Conservation (phyloP, 2,797 vertebrate species). For the Neosalanx taihuensis region DNA sequence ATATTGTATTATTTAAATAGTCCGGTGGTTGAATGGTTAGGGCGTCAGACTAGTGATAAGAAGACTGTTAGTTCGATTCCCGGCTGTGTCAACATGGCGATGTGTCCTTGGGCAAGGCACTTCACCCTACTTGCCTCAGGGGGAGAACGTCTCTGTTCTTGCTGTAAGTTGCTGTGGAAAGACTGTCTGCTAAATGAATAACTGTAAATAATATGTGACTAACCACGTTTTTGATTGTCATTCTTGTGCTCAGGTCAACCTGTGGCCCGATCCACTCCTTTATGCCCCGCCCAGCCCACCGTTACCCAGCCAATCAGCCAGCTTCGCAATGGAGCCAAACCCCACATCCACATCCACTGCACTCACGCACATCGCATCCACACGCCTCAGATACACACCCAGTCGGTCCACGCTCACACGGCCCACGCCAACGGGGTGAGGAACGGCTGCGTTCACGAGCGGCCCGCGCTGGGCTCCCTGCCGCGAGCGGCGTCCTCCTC, state of each 20-base stretch:
- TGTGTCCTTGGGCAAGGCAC: too few relatives aligned
- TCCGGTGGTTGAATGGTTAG: too few relatives aligned
- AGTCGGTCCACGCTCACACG: slow-evolving; percentile 41
- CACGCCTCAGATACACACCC: slow-evolving; percentile 18
- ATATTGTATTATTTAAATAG: too few relatives aligned
- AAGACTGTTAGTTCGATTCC: too few relatives aligned
- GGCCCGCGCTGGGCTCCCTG: slow-evolving; percentile 67
- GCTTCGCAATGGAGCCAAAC: slow-evolving; percentile 74
- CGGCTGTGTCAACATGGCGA: too few relatives aligned
- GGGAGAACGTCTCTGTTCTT: too few relatives aligned
- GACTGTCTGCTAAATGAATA: too few relatives aligned
- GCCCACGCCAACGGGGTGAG: slow-evolving; percentile 66
- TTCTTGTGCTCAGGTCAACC: slow-evolving; percentile 79
- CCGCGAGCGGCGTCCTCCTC: slow-evolving; percentile 68
- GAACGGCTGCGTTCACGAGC: slow-evolving; percentile 61
- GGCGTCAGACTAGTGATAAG: too few relatives aligned
- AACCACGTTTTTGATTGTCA: not conserved
- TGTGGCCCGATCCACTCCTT: slow-evolving; percentile 68
- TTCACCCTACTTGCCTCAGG: too few relatives aligned
- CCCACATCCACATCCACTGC: slow-evolving; percentile 10
- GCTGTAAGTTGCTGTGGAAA: too few relatives aligned
- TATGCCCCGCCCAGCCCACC: slow-evolving; percentile 59
- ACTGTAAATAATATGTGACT: not conserved
- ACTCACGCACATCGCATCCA: slow-evolving; percentile 49
- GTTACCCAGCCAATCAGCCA: slow-evolving; percentile 70